phyloP scores from a whole-genome alignment of 2,797 vertebrate species.

The Propithecus deckenii region DNA sequence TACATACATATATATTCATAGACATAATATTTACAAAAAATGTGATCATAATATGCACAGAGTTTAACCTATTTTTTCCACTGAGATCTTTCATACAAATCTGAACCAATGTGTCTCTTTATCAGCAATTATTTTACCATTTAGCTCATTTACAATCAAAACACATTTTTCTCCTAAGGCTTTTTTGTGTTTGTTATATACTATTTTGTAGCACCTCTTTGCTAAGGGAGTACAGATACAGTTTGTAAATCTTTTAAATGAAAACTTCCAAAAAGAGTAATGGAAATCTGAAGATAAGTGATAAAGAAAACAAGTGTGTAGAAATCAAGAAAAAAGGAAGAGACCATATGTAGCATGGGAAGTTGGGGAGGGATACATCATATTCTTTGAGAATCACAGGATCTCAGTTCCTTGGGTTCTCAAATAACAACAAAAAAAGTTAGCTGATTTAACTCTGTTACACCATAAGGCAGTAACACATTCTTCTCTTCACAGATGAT shows the following conservation, averaged over 20 bases:
- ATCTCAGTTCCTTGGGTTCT: background rate
- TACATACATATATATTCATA: background rate
- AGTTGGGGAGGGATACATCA: accelerated
- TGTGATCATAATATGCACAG: background rate
- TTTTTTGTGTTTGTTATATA: background rate
- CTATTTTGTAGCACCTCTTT: background rate
- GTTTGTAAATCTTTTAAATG: background rate
- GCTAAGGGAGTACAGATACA: background rate
- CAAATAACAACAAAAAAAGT: background rate
- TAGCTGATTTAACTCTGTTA: background rate
- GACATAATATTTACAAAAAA: background rate
- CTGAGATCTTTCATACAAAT: background rate
- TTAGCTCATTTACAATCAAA: background rate
- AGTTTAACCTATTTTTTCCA: background rate
- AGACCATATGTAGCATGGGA: background rate
- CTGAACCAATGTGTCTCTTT: background rate
- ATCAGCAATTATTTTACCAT: slow-evolving; percentile 4
- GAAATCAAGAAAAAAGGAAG: background rate
- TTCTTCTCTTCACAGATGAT: background rate
- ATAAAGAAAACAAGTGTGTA: background rate
- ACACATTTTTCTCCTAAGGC: background rate
- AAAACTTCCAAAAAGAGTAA: background rate
- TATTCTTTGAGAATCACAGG: background rate
- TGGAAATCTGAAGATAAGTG: background rate
- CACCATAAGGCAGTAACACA: background rate